phyloP scores from a whole-genome alignment of 2,888 invertebrate genomes.

The Argyresthia goedartella region DNA sequence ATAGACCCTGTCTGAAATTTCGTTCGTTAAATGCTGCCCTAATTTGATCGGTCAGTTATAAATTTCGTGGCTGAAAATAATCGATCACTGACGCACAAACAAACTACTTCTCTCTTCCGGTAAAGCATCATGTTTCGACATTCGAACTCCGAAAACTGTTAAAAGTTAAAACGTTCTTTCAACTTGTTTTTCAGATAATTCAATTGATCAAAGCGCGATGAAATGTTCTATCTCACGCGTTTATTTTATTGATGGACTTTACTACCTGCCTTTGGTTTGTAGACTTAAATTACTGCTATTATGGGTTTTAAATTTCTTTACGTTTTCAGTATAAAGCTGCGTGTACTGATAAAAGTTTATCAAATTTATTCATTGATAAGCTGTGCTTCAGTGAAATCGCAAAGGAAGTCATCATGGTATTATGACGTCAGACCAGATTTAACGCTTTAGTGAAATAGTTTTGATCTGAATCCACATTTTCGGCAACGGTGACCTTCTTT shows the following conservation, averaged over 20 bases:
- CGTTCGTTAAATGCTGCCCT: no score
- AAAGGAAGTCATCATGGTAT: slow-evolving; percentile 27
- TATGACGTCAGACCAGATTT: slow-evolving; percentile 4
- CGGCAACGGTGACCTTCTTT: no score
- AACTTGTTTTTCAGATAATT: slow-evolving; percentile 8
- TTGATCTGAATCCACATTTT: no score
- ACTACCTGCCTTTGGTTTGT: slow-evolving; percentile 3
- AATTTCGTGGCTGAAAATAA: slow-evolving; percentile 9
- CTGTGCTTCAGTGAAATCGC: background rate
- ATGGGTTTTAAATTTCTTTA: no score
- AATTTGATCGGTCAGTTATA: no score
- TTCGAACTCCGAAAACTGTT: slow-evolving; percentile 6
- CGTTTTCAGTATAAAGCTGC: no score
- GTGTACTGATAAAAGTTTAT: no score
- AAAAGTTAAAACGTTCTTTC: slow-evolving; percentile 9
- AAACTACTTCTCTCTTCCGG: slow-evolving; percentile 9
- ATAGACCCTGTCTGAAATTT: no score
- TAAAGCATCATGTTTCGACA: slow-evolving; percentile 10
- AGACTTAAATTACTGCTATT: background rate
- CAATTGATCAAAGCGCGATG: slow-evolving; percentile 6
- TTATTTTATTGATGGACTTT: background rate
- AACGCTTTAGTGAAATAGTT: no score
- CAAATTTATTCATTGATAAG: no score
- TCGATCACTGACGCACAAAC: slow-evolving; percentile 14
- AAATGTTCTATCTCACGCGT: background rate